Evolutionary conservation across 2,797 vertebrate genomes (phyloP).

Genomic region (Apogon hyalosoma): DNA sequence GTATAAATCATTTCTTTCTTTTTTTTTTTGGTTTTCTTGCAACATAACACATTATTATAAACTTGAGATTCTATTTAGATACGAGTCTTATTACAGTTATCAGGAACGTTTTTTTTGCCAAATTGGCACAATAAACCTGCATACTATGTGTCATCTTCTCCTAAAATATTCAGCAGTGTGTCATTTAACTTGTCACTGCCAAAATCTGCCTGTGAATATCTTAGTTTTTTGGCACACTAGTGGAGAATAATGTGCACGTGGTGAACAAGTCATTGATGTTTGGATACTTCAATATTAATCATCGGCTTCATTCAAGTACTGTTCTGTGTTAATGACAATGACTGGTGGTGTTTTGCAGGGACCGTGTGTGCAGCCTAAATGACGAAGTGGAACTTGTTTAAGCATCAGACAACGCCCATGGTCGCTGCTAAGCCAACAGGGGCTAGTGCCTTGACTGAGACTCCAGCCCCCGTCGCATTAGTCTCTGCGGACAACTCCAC

Average conservation of each 20-base stretch:
- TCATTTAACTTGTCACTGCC: not conserved
- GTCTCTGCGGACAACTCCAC: conserved; percentile 89
- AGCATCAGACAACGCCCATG: conserved; percentile 82
- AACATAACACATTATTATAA: not conserved
- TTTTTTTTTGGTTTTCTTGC: conserved; percentile 7
- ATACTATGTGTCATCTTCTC: not conserved
- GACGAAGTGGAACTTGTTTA: conserved; percentile 83
- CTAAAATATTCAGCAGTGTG: not conserved
- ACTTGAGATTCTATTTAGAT: not conserved
- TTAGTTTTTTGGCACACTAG: not conserved
- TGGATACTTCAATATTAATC: not conserved
- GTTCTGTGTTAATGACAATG: not conserved
- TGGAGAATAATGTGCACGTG: not conserved
- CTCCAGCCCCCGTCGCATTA: conserved; percentile 75
- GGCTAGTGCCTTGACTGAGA: conserved; percentile 74
- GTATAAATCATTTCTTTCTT: not conserved
- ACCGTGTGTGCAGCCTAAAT: conserved; percentile 78
- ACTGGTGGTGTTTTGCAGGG: conserved; percentile 58
- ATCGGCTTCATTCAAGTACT: not conserved
- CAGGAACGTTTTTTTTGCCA: not conserved
- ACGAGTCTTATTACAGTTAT: not conserved
- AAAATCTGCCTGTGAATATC: not conserved
- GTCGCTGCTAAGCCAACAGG: conserved; percentile 82
- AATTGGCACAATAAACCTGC: not conserved
- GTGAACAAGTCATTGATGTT: not conserved